Percentiles rank a stretch among this genome's conserved stretches.
Conservation (phyloP, 2,797 vertebrate genomes). For the Gephyroberyx darwinii region DNA sequence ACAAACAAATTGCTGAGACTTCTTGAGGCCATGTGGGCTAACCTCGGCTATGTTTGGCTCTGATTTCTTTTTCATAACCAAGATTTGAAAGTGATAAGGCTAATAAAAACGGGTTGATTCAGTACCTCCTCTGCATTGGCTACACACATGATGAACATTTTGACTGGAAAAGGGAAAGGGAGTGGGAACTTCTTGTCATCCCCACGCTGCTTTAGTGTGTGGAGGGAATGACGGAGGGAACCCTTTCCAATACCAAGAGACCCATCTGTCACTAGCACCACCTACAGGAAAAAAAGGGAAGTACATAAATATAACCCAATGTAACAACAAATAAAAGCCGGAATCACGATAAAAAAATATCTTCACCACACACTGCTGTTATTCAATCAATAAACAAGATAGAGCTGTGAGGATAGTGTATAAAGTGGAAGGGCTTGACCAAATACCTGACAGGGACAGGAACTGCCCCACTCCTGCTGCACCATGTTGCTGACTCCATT, state of each 20-base stretch:
- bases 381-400: not conserved
- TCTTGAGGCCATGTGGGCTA: not conserved
- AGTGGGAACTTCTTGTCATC: constrained; percentile 95
- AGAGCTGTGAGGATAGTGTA: not conserved
- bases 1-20: not conserved
- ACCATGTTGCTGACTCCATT: constrained; percentile 93
- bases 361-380: not conserved
- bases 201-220: constrained; percentile 86
- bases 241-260: constrained; percentile 95
- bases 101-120: not conserved
- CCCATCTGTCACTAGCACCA: constrained; percentile 96
- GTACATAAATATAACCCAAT: constrained; percentile 27
- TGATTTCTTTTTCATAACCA: not conserved
- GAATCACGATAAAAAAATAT: not conserved
- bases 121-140: constrained; percentile 95
- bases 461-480: constrained; percentile 96
- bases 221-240: constrained; percentile 92
- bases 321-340: not conserved
- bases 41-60: not conserved
- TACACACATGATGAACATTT: constrained; percentile 96
- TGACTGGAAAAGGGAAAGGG: constrained; percentile 96
- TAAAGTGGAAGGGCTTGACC: not conserved
- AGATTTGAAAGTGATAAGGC: not conserved
- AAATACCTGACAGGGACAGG: constrained; percentile 95
- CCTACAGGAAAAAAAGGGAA: constrained; percentile 73